Evolutionary conservation across 2,888 invertebrate species (phyloP), one percentile per base, ranked within the genome.

Genomic region (Coelinius sp.): DNA sequence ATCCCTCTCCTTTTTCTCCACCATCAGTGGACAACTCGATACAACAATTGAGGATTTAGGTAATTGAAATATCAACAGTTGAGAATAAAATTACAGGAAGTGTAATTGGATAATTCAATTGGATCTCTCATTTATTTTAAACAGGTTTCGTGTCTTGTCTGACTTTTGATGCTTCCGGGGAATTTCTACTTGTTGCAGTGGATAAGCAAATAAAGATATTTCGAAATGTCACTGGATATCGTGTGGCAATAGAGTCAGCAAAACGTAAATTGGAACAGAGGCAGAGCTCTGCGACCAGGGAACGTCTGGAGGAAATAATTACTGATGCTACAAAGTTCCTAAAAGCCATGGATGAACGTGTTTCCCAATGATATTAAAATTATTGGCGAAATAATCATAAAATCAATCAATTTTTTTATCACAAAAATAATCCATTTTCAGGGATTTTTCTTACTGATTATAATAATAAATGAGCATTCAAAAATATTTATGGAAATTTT

Each of bases 171-270:
- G 90, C 94, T 2, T 90, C 91, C 74, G 94, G 94, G 22, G 93
- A 93, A 83, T 94, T 92, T 83, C 82, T 96, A 52, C 90, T 94
- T 77, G 91, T 92, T 0, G 90, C 93, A 69, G 95, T 95, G 12
- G 95, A 95, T 79, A 92, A 92, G 76, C 93, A 92, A 62, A 92
- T 97, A 10, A 90, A 94, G 46, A 91, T 97, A 66, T 92, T 96
- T 81, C 93, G 94, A 85, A 97, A 97, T 81, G 89, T 94, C 5
- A 90, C 92, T n/a, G 94, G 93, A 4, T 91, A 91, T 80, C 89
- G 90, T 69, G 89, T 87, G 77, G 87, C 84, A 56, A 90, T 89
- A 79, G 86, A 86, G 35, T 86, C 88, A 4, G 89, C 90, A 10
- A 88, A 88, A 76, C 86, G 88, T 27, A 91, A 90, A 77, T 87